phyloP scores from a whole-genome alignment of 1,140 invertebrate species.

The Tachypleus tridentatus region DNA sequence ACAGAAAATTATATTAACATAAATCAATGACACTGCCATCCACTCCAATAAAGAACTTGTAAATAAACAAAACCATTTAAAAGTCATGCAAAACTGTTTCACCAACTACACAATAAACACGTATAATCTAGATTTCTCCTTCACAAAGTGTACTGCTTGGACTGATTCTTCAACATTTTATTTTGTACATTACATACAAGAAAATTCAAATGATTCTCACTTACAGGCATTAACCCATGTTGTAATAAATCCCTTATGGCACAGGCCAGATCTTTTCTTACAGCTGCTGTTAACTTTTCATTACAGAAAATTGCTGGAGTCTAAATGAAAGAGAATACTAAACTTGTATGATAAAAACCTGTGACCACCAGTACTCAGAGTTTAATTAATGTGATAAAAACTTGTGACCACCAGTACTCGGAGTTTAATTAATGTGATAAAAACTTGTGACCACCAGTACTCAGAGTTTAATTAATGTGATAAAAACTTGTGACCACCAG shows the following conservation, averaged over 20 bases:
- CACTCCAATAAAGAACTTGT: neutral
- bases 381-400: no score
- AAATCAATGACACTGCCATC: neutral
- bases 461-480: no score
- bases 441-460: no score
- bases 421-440: no score
- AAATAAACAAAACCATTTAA: conserved; percentile 1
- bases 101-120: no score
- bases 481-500: no score
- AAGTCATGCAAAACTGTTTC: neutral
- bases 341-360: neutral
- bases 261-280: conserved; percentile 79
- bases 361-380: neutral
- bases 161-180: no score
- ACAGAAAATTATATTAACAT: no score
- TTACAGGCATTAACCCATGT: conserved; percentile 67
- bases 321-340: conserved; percentile 24
- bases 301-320: conserved; percentile 43
- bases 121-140: no score
- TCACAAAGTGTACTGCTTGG: no score
- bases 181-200: no score
- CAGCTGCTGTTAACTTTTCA: conserved; percentile 65
- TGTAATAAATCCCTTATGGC: conserved; percentile 83
- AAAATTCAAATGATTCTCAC: conserved; percentile 14
- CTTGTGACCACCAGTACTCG: no score